Evolutionary conservation across 2,113 vertebrate genomes (phyloP).

Genomic region (Hippolais icterina): DNA sequence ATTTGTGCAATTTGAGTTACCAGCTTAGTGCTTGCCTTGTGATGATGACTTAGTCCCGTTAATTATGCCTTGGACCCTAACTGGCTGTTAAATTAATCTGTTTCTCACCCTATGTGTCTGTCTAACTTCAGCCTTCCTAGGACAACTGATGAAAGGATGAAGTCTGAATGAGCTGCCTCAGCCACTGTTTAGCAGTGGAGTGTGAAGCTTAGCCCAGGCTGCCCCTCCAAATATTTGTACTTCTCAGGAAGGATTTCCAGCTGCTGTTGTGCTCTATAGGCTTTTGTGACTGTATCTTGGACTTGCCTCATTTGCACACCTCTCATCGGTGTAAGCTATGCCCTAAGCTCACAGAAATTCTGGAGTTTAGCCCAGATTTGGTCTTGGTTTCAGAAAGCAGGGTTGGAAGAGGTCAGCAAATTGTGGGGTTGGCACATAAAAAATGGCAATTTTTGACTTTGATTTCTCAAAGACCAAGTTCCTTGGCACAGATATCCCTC

Average conservation of each 20-base stretch:
- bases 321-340: not conserved
- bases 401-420: not conserved
- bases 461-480: not conserved
- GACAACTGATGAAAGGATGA: not conserved
- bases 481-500: not conserved
- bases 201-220: not conserved
- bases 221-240: not conserved
- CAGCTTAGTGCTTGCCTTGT: not conserved
- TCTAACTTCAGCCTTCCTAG: not conserved
- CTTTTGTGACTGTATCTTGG: not conserved
- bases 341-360: not conserved
- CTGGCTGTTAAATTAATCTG: not conserved
- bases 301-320: not conserved
- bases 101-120: not conserved
- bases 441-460: not conserved
- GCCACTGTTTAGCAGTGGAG: not conserved
- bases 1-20: not conserved
- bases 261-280: not conserved
- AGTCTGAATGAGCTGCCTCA: not conserved
- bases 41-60: not conserved
- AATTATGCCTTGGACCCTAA: not conserved
- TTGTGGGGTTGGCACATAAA: not conserved
- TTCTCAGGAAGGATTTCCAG: not conserved
- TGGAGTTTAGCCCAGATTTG: not conserved
- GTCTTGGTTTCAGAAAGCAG: not conserved